These are phyloP conservation scores for Nephotettix cincticeps DNA, from an alignment of 1,140 invertebrate genomes.

Conservation along the genomic window DNA sequence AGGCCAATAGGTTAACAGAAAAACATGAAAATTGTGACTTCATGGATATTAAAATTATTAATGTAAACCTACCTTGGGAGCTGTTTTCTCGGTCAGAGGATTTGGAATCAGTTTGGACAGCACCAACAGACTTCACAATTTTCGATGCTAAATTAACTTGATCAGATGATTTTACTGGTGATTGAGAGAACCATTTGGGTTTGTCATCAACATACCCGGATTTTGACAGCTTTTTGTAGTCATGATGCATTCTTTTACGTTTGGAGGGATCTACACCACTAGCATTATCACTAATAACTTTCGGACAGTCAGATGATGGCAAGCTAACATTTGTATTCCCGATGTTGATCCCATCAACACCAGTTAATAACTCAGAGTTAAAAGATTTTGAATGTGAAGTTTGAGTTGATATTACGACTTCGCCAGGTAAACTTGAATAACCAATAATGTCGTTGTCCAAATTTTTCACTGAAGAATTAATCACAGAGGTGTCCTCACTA, in stretches of 20 bases:
- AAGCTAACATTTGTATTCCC: constrained; percentile 9
- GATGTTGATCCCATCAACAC: background rate
- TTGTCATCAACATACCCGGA: constrained; percentile 38
- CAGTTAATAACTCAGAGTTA: background rate
- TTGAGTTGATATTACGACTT: constrained; percentile 25
- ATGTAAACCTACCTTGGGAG: no score
- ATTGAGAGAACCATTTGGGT: constrained; percentile 33
- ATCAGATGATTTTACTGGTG: background rate
- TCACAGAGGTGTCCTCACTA: background rate
- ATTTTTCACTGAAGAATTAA: constrained; percentile 28
- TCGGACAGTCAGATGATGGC: background rate
- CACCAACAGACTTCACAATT: no score
- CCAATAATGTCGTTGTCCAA: constrained; percentile 35
- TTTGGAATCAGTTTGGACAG: no score
- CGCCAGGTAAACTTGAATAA: constrained; percentile 36
- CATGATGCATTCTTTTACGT: constrained; percentile 37
- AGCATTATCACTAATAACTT: background rate
- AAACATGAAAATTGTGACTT: no score
- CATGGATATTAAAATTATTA: no score
- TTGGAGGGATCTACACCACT: constrained; percentile 28
- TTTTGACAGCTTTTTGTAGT: constrained; percentile 37
- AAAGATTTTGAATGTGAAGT: constrained; percentile 8
- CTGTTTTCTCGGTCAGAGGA: no score
- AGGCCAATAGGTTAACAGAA: no score
- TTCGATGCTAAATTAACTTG: no score